These are phyloP conservation scores for Phyllopteryx taeniolatus DNA, from an alignment of 2,113 vertebrate species.

Conservation along the genomic window DNA sequence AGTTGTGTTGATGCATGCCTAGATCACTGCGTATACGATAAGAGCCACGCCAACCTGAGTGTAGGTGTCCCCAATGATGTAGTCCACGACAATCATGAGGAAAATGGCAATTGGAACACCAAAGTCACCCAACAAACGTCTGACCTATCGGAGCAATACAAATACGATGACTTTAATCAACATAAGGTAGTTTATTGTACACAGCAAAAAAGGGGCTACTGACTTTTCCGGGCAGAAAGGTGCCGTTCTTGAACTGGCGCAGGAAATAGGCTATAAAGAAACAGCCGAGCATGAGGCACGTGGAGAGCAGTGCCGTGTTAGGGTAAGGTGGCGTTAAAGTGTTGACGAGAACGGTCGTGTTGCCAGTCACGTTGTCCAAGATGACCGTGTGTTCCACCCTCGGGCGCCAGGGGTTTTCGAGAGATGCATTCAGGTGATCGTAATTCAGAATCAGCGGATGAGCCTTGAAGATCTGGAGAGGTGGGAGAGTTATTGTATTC, in stretches of 20 bases:
- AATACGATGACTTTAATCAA: not conserved
- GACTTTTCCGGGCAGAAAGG: conserved; percentile 90
- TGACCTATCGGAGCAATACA: conserved; percentile 65
- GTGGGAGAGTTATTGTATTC: not conserved
- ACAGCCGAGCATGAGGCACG: conserved; percentile 90
- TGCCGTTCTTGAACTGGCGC: conserved; percentile 92
- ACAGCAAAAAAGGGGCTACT: conserved; percentile 14
- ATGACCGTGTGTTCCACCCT: conserved; percentile 32
- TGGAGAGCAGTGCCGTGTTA: conserved; percentile 92
- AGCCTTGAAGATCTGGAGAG: conserved; percentile 73
- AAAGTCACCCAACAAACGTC: conserved; percentile 93
- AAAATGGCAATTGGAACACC: conserved; percentile 95
- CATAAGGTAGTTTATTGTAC: not conserved
- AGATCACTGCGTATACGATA: no score
- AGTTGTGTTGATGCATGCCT: no score
- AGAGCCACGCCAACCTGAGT: conserved; percentile 79
- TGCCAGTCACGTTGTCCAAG: conserved; percentile 60
- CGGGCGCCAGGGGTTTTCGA: conserved; percentile 68
- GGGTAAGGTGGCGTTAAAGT: conserved; percentile 60
- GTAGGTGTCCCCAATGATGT: conserved; percentile 79
- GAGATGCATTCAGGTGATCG: conserved; percentile 57
- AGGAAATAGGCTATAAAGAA: conserved; percentile 89
- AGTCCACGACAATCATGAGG: conserved; percentile 83
- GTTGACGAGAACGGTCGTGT: not conserved
- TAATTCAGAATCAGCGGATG: conserved; percentile 79